phyloP scores from a whole-genome alignment of 2,113 vertebrate species.

The Canis aureus region DNA sequence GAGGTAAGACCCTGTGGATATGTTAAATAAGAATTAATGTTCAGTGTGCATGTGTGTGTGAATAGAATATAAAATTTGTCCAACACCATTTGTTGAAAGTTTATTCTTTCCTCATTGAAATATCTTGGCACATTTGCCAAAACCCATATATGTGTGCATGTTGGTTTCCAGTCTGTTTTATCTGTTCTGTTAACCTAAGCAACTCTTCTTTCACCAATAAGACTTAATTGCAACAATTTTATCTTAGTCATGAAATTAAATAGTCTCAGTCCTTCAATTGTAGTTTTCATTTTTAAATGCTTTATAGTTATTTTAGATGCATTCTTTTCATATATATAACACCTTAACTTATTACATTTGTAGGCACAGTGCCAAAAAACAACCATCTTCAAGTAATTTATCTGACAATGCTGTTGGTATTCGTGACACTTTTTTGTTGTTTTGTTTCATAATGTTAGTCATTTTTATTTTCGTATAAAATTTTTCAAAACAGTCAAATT shows the following conservation, averaged over 20 bases:
- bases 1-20: neutral
- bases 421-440: conserved; percentile 86
- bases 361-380: conserved; percentile 95
- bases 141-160: neutral
- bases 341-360: conserved; percentile 93
- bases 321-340: conserved; percentile 93
- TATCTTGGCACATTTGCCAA: neutral
- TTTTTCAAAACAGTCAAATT: neutral
- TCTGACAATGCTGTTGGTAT: conserved; percentile 93
- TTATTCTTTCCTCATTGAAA: neutral
- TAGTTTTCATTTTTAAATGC: neutral
- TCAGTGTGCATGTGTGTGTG: neutral
- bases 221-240: neutral
- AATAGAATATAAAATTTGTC: neutral
- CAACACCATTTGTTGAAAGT: neutral
- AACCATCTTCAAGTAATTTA: conserved; percentile 89
- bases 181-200: neutral
- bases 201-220: neutral
- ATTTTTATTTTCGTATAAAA: neutral
- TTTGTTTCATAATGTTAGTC: conserved; percentile 86
- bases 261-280: neutral
- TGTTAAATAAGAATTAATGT: neutral
- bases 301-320: conserved; percentile 59
- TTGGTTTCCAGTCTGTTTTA: neutral
- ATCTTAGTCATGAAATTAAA: neutral